Evolutionary conservation across 2,888 invertebrate genomes (phyloP).

Genomic region (Diploptera punctata): DNA sequence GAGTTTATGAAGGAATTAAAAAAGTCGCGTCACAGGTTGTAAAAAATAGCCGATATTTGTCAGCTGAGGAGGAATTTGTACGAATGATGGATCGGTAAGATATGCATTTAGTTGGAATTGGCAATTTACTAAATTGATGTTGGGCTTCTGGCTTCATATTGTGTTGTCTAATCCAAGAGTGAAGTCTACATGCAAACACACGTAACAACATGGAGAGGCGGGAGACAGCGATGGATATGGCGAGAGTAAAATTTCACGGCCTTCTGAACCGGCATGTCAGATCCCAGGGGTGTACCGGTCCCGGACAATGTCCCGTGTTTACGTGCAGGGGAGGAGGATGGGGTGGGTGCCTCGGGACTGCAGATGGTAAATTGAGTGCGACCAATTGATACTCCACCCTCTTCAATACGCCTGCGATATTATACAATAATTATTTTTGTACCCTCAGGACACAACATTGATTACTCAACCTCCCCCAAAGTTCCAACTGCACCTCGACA

Average conservation of each 20-base stretch:
- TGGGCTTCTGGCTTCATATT: not conserved
- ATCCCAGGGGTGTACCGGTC: conserved; percentile 16
- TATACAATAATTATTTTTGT: conserved; percentile 31
- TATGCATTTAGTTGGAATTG: conserved; percentile 8
- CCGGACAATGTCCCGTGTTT: conserved; percentile 17
- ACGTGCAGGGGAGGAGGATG: not conserved
- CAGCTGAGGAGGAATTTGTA: too few species aligned
- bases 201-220: not conserved
- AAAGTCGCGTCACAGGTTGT: too few species aligned
- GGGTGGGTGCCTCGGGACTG: conserved; percentile 3
- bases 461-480: not conserved
- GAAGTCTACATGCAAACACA: conserved; percentile 9
- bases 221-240: not conserved
- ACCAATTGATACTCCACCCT: conserved; percentile 32
- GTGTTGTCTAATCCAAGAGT: conserved; percentile 10
- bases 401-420: not conserved
- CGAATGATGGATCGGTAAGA: too few species aligned
- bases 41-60: too few species aligned
- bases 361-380: conserved; percentile 39
- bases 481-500: too few species aligned
- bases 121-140: conserved; percentile 19
- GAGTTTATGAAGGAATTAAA: too few species aligned
- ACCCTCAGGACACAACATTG: not conserved
- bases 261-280: conserved; percentile 10
- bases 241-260: conserved; percentile 17